Evolutionary conservation across 2,797 vertebrate genomes (phyloP).

Genomic region (Thripadectes ignobilis): DNA sequence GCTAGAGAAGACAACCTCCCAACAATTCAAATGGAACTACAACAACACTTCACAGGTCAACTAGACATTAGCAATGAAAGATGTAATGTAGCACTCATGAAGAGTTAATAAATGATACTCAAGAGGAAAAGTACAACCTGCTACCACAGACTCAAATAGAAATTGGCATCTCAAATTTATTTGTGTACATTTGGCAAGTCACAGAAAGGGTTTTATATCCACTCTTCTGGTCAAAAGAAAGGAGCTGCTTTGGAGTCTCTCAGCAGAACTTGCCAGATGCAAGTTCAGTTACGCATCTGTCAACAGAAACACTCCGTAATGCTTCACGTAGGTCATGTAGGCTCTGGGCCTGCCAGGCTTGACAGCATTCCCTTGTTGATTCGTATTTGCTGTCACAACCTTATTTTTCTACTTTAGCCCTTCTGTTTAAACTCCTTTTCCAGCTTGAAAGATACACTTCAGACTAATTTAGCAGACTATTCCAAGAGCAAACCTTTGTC

Average conservation of each 20-base stretch:
- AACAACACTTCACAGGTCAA: background rate
- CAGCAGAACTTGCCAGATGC: conserved; percentile 19
- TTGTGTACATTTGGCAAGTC: conserved; percentile 20
- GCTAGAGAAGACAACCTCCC: background rate
- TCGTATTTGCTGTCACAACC: conserved; percentile 51
- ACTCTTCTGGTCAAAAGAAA: background rate
- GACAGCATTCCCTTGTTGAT: conserved; percentile 43
- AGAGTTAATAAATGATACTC: background rate
- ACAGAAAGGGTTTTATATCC: conserved; percentile 47
- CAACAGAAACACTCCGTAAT: conserved; percentile 42
- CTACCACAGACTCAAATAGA: conserved; percentile 27
- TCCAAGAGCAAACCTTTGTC: conserved; percentile 28
- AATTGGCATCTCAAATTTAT: background rate
- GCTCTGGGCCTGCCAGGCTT: conserved; percentile 26
- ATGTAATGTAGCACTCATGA: background rate
- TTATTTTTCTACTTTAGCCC: conserved; percentile 24
- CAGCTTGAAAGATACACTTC: conserved; percentile 54
- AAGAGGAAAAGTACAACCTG: conserved; percentile 49
- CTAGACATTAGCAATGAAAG: background rate
- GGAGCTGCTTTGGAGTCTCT: conserved; percentile 11
- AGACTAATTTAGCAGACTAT: conserved; percentile 52
- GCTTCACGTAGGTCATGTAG: conserved; percentile 35
- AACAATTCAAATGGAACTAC: background rate
- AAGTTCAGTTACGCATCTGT: conserved; percentile 21
- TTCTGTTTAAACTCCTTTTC: conserved; percentile 49